Percentiles rank a stretch among this genome's conserved stretches.
These are phyloP conservation scores for Mesocricetus auratus DNA, from an alignment of 2,113 vertebrate species.

Conservation along the genomic window DNA sequence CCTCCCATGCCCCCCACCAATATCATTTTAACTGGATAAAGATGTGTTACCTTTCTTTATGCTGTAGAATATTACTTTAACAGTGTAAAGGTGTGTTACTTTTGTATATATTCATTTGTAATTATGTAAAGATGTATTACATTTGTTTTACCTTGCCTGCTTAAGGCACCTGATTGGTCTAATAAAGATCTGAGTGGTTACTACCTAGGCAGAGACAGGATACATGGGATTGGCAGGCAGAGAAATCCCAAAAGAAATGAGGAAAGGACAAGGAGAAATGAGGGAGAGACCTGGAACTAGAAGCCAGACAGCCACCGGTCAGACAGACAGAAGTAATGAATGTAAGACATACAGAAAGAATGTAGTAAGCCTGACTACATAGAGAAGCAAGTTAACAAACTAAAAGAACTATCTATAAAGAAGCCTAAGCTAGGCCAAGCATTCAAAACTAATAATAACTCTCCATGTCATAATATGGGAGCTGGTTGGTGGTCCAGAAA, in stretches of 20 bases:
- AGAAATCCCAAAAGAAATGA: not conserved
- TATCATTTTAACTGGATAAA: not conserved
- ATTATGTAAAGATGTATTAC: not conserved
- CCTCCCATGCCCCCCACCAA: too few species aligned
- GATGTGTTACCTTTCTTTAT: not conserved
- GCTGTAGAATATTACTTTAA: not conserved
- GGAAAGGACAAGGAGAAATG: not conserved
- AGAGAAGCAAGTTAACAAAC: not conserved
- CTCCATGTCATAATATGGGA: not conserved
- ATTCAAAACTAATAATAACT: not conserved
- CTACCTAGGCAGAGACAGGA: not conserved
- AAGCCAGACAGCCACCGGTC: not conserved
- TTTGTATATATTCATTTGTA: not conserved
- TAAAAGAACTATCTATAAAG: not conserved
- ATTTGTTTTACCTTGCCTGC: not conserved
- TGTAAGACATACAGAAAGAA: not conserved
- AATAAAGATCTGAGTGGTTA: not conserved
- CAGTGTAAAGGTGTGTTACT: not conserved
- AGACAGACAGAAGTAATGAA: not conserved
- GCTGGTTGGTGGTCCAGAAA: not conserved
- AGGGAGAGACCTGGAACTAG: not conserved
- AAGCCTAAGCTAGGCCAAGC: not conserved
- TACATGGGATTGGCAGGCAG: not conserved
- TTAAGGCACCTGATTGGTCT: not conserved
- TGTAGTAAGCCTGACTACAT: not conserved